These are phyloP conservation scores for Idaea biselata DNA, from an alignment of 2,888 invertebrate species.

Conservation along the genomic window DNA sequence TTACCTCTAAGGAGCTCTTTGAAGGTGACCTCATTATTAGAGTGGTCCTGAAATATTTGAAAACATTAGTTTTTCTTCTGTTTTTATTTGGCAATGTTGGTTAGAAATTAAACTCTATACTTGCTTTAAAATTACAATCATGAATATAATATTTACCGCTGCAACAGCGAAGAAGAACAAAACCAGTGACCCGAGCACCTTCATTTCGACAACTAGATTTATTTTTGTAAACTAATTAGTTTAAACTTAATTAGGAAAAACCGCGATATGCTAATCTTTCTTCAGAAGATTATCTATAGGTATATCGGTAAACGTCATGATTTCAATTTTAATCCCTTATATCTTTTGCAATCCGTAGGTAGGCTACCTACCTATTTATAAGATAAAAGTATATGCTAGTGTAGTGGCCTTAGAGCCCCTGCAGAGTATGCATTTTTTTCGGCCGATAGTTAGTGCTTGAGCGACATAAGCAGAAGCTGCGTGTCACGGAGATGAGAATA, in stretches of 20 bases:
- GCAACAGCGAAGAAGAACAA: conserved; percentile 32
- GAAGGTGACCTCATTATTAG: not conserved
- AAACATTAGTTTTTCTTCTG: not conserved
- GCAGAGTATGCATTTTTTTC: too few species aligned
- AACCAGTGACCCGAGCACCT: conserved; percentile 22
- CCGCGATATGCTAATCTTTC: not conserved
- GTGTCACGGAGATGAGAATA: too few species aligned
- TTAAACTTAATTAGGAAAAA: not conserved
- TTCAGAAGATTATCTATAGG: not conserved
- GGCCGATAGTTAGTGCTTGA: too few species aligned
- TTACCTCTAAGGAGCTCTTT: conserved; percentile 28
- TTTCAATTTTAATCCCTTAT: not conserved
- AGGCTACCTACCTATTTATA: too few species aligned
- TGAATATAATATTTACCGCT: conserved; percentile 30
- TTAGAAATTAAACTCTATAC: too few species aligned
- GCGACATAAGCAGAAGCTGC: too few species aligned
- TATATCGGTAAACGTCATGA: not conserved
- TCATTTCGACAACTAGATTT: conserved; percentile 26
- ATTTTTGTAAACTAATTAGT: not conserved
- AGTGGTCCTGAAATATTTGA: not conserved
- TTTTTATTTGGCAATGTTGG: too few species aligned
- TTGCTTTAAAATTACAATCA: not conserved
- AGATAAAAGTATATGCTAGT: not conserved
- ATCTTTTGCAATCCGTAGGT: not conserved
- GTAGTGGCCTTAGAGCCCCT: not conserved